Conservation (phyloP, 1,140 invertebrate species). For the Melitaea cinxia region DNA sequence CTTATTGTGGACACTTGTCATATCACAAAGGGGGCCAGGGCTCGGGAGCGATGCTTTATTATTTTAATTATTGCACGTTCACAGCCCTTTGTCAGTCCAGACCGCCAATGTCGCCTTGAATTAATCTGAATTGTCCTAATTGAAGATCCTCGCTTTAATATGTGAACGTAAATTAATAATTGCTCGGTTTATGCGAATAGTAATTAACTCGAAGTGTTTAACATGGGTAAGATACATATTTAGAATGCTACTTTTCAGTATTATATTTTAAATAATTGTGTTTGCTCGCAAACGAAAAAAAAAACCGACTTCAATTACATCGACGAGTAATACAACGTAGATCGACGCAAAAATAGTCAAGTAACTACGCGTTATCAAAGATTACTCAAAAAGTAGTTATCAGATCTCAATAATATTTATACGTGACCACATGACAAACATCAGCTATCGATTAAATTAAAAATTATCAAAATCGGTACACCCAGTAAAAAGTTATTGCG, state of each 20-base stretch:
- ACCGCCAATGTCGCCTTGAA: constrained; percentile 51
- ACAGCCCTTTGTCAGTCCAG: constrained; percentile 63
- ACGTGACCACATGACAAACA: no score
- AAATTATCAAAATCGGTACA: no score
- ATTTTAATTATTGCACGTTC: constrained; percentile 79
- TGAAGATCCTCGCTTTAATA: constrained; percentile 41
- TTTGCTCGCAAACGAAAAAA: no score
- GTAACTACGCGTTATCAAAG: no score
- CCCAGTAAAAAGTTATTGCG: no score
- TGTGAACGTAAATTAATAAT: constrained; percentile 18
- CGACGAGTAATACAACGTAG: no score
- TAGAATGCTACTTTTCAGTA: background rate
- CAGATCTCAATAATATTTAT: no score
- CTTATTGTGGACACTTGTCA: constrained; percentile 79
- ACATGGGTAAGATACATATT: background rate
- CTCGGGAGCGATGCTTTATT: constrained; percentile 68
- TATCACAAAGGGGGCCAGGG: constrained; percentile 63
- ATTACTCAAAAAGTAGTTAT: no score
- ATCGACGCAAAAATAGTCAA: no score
- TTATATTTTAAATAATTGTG: no score
- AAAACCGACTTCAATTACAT: no score
- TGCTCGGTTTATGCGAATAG: constrained; percentile 11
- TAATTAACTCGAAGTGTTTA: constrained; percentile 4
- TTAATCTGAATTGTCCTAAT: constrained; percentile 69
- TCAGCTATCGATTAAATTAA: no score